Base-by-base conservation (phyloP, 2,797 vertebrate species). In the Micromesistius poutassou region DNA sequence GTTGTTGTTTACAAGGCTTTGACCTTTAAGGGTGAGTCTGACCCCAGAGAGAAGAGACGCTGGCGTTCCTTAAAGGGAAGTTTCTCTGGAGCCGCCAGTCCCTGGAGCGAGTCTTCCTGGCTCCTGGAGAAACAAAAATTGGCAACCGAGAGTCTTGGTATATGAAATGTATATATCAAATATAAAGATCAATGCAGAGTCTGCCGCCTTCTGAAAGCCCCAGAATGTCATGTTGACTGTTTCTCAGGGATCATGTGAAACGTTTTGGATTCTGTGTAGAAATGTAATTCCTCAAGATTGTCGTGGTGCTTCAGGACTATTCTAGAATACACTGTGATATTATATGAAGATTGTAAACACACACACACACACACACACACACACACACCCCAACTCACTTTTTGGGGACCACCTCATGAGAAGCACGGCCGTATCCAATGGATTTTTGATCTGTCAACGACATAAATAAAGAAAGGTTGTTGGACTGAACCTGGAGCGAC, bases 21-120 rank as follows among this genome's bases (percentile, higher is more conserved):
- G 30, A 79, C 62, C 50, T 80, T 82, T 7, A 31, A 81, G 83
- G 42, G 86, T 25, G 85, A 81, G 78, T 83, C 91, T 71, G 87
- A 78, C 2, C 71, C 66, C 78, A 86, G 76, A 4, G 91, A 89
- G 73, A 94, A 94, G 16, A 93, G 91, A 36, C 72, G 89, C 80
- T 90, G 93, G 2, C 92, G 90, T 78, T 93, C 90, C 77, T 84
- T 92, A 81, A 94, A 94, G 0, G 90, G 78, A 50, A 94, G 91
- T 70, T 89, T 92, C 75, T 94, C 93, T 1, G 93, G 92, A 80
- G 90, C 89, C 0, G 40, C 35, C 0, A 0, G 38, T 30, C 72
- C 81, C 77, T 77, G 72, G 13, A 71, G 77, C 28, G 79, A 80
- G 30, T 87, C 78, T 25, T 85, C 71, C 71, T 73, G 79, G 25